These are phyloP conservation scores for Mixornis gularis DNA, from an alignment of 2,113 vertebrate species.

Conservation along the genomic window DNA sequence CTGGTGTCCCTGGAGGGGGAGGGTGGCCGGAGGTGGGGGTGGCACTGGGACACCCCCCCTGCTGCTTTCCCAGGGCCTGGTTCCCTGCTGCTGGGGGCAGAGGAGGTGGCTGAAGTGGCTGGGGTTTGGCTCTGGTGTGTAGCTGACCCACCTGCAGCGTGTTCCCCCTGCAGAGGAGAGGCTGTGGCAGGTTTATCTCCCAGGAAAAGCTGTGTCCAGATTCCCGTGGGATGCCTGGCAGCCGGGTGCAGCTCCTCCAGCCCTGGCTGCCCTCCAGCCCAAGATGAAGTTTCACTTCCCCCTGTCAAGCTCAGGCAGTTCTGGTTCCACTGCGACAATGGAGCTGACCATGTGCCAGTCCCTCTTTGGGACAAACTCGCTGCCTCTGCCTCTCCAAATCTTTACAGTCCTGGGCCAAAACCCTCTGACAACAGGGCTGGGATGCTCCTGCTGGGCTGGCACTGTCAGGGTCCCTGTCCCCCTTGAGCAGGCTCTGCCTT, in stretches of 20 bases:
- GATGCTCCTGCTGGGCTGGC: not conserved
- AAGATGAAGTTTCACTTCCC: conserved; percentile 16
- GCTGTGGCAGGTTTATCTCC: not conserved
- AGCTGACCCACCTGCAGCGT: not conserved
- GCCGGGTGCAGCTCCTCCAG: not conserved
- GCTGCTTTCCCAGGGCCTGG: rapidly evolving
- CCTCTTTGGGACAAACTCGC: not conserved
- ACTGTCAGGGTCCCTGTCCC: rapidly evolving
- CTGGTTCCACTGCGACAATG: conserved; percentile 4
- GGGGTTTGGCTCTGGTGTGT: rapidly evolving
- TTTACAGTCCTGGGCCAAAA: not conserved
- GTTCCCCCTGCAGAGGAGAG: not conserved
- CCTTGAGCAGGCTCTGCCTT: not conserved
- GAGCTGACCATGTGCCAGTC: not conserved
- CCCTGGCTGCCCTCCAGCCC: conserved; percentile 19
- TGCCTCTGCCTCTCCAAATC: not conserved
- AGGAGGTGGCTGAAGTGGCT: rapidly evolving
- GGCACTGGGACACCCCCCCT: rapidly evolving
- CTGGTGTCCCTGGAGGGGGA: not conserved
- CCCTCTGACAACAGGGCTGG: not conserved
- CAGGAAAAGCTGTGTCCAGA: not conserved
- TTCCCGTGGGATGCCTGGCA: not conserved
- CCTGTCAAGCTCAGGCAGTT: not conserved
- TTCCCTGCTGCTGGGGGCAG: not conserved
- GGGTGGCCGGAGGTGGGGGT: not conserved